Evolutionary conservation across 2,888 invertebrate species (phyloP).

Genomic region (Tenthredo notha): DNA sequence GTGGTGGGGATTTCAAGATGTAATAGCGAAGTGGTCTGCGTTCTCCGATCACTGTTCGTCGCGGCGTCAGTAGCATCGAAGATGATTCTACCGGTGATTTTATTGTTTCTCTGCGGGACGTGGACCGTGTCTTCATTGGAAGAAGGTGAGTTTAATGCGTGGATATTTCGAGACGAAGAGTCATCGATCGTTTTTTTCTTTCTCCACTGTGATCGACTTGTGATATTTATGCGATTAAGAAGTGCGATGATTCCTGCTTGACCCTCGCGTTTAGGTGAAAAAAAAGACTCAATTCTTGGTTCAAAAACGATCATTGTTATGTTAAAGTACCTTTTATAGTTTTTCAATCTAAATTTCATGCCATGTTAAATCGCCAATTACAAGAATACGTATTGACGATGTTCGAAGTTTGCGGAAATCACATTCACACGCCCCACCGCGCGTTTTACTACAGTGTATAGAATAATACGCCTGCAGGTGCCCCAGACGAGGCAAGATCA

Average conservation of each 20-base stretch:
- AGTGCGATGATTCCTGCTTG: not conserved
- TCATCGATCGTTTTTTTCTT: not conserved
- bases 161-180: not conserved
- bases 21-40: slow-evolving; percentile 1
- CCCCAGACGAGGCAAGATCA: not conserved
- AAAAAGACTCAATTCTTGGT: not conserved
- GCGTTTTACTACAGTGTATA: not conserved
- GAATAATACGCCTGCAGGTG: not conserved
- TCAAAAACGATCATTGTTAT: not conserved
- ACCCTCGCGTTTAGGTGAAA: not conserved
- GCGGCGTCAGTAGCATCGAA: slow-evolving; percentile 25
- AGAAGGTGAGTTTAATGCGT: slow-evolving; percentile 14
- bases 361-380: not conserved
- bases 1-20: slow-evolving; percentile 24
- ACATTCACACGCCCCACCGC: not conserved
- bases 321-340: not conserved
- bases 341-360: not conserved
- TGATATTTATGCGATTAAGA: not conserved
- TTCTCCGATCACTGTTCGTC: slow-evolving; percentile 29
- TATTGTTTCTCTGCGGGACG: not conserved
- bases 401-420: not conserved
- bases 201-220: not conserved
- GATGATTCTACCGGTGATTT: slow-evolving; percentile 38
- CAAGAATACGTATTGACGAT: not conserved
- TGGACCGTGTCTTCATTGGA: not conserved